phyloP scores from a whole-genome alignment of 2,113 vertebrate species.

The Urocolius indicus region DNA sequence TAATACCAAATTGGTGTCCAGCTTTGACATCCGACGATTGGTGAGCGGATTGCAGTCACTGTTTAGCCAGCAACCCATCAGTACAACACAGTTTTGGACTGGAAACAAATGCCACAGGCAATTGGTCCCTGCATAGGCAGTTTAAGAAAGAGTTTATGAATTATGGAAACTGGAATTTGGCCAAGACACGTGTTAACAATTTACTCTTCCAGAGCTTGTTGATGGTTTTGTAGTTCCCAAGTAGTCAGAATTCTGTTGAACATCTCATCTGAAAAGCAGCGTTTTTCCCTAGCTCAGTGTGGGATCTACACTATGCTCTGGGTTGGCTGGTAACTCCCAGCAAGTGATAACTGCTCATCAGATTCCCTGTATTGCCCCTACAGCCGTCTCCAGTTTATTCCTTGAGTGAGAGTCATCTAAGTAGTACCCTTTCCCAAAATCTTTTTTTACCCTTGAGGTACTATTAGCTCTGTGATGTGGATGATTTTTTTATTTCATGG shows the following conservation, averaged over 20 bases:
- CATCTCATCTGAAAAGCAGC: neutral
- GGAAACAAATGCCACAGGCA: neutral
- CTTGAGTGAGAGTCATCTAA: neutral
- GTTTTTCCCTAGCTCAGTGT: neutral
- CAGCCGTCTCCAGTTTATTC: neutral
- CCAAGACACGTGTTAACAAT: slow-evolving; percentile 1
- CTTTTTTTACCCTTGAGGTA: neutral
- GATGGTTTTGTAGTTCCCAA: neutral
- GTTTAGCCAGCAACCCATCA: neutral
- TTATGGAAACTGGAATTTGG: neutral
- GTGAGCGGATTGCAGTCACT: neutral
- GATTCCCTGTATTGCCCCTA: neutral
- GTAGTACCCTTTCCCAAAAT: neutral
- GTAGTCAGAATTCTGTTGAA: neutral
- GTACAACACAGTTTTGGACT: neutral
- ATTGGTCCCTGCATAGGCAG: neutral
- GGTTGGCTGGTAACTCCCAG: neutral
- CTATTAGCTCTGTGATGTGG: neutral
- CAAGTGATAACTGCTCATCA: neutral
- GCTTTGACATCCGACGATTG: neutral
- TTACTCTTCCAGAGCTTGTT: neutral
- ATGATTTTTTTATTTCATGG: neutral
- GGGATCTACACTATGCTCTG: fast-evolving
- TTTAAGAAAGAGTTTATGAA: neutral
- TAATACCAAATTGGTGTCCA: neutral